A percentile compares a stretch with the other conserved stretches of the same genome.
These are phyloP conservation scores for Gerris lacustris DNA, from an alignment of 2,888 invertebrate genomes.

Conservation along the genomic window DNA sequence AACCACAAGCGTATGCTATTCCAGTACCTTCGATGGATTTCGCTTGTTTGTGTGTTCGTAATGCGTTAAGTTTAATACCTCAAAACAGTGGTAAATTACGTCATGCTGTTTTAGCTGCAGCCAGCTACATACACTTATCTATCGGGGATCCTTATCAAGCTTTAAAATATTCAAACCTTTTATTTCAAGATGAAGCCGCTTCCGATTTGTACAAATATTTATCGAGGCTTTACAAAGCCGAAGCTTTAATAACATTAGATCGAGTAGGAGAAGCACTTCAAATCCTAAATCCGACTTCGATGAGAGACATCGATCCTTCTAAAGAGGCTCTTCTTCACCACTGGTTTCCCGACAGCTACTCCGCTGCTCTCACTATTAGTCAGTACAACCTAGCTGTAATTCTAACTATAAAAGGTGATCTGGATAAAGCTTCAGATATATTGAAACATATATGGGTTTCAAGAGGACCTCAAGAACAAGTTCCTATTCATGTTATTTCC, in stretches of 20 bases:
- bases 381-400: conserved; percentile 68
- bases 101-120: conserved; percentile 53
- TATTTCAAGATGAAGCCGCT: conserved; percentile 58
- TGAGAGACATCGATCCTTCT: conserved; percentile 44
- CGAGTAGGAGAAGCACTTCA: conserved; percentile 71
- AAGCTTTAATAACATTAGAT: conserved; percentile 70
- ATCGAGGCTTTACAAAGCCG: conserved; percentile 68
- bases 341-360: conserved; percentile 52
- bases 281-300: conserved; percentile 64
- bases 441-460: conserved; percentile 45
- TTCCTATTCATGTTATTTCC: conserved; percentile 52
- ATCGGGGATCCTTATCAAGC: conserved; percentile 72
- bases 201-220: conserved; percentile 51
- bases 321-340: conserved; percentile 35
- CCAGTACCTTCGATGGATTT: conserved; percentile 82
- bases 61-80: conserved; percentile 57
- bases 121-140: conserved; percentile 72
- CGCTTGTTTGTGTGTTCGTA: conserved; percentile 74
- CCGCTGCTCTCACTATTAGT: conserved; percentile 55
- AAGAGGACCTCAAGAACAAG: conserved; percentile 40
- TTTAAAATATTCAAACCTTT: conserved; percentile 59
- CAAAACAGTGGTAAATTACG: conserved; percentile 18
- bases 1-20: conserved; percentile 67
- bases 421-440: conserved; percentile 49
- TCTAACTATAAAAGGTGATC: conserved; percentile 59